Conservation (phyloP, 2,888 invertebrate genomes). For the Caenorhabditis auriculariae region DNA sequence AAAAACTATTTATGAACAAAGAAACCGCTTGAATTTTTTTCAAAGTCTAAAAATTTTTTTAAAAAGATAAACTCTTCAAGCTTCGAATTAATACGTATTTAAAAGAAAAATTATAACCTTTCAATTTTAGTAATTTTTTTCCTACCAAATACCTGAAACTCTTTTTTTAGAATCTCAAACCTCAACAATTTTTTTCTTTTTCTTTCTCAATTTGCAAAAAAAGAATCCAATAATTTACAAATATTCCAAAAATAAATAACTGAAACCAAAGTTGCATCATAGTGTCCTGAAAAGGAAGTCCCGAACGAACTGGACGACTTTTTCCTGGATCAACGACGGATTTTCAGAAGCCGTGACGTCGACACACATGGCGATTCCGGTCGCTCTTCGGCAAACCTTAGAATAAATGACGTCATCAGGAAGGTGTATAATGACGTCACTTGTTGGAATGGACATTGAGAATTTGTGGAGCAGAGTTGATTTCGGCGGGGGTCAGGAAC, state of each 20-base stretch:
- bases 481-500: constrained; percentile 30
- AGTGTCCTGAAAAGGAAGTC: constrained; percentile 27
- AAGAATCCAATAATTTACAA: no score
- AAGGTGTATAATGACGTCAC: constrained; percentile 4
- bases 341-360: constrained; percentile 25
- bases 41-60: no score
- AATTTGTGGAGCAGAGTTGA: constrained; percentile 30
- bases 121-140: no score
- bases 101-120: no score
- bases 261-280: no score
- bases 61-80: no score
- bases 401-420: not conserved
- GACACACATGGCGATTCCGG: constrained; percentile 31
- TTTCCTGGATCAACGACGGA: constrained; percentile 28
- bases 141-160: no score
- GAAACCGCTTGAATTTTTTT: no score
- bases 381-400: constrained; percentile 32
- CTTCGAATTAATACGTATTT: no score
- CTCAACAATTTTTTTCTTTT: not conserved
- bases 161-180: no score
- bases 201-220: not conserved
- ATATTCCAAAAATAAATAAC: no score
- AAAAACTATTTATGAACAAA: no score
- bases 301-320: constrained; percentile 27
- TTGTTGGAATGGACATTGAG: constrained; percentile 41